Conservation (phyloP, 2,888 invertebrate genomes). For the Drosophila hamatofila region DNA sequence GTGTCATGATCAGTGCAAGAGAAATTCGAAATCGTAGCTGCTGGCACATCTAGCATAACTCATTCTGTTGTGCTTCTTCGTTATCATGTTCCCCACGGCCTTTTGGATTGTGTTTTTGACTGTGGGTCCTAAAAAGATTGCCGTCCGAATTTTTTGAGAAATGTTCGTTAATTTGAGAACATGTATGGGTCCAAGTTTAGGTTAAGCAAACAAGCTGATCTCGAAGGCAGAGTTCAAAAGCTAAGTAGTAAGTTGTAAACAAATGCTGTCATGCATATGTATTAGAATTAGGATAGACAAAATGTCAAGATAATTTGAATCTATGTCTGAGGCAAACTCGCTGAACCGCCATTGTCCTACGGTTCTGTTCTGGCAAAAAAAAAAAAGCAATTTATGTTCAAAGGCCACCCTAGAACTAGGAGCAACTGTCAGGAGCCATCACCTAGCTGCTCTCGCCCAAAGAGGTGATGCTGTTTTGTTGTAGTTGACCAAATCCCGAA, state of each 20-base stretch:
- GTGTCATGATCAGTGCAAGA: constrained; percentile 52
- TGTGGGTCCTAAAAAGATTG: background rate
- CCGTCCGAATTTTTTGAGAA: constrained; percentile 57
- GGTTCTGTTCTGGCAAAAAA: constrained; percentile 25
- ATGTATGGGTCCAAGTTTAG: constrained; percentile 45
- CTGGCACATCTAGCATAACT: background rate
- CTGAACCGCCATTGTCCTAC: constrained; percentile 66
- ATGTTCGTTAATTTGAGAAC: constrained; percentile 79
- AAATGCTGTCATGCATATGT: constrained; percentile 8
- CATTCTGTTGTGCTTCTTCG: background rate
- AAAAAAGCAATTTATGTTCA: constrained; percentile 41
- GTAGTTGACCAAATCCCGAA: constrained; percentile 72
- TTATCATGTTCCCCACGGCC: constrained; percentile 5
- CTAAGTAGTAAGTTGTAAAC: constrained; percentile 31
- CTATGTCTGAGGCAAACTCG: constrained; percentile 76
- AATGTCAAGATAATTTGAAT: constrained; percentile 72
- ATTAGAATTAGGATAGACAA: constrained; percentile 39
- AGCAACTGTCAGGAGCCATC: constrained; percentile 50
- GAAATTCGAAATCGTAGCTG: constrained; percentile 27
- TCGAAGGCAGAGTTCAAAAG: constrained; percentile 31
- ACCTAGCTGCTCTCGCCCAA: constrained; percentile 9
- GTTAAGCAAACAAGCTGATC: constrained; percentile 77
- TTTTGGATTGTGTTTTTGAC: constrained; percentile 10
- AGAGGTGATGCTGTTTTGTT: constrained; percentile 33
- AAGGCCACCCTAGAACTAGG: constrained; percentile 54